These are phyloP conservation scores for Lithophane leautieri DNA, from an alignment of 2,888 invertebrate species.

Conservation along the genomic window DNA sequence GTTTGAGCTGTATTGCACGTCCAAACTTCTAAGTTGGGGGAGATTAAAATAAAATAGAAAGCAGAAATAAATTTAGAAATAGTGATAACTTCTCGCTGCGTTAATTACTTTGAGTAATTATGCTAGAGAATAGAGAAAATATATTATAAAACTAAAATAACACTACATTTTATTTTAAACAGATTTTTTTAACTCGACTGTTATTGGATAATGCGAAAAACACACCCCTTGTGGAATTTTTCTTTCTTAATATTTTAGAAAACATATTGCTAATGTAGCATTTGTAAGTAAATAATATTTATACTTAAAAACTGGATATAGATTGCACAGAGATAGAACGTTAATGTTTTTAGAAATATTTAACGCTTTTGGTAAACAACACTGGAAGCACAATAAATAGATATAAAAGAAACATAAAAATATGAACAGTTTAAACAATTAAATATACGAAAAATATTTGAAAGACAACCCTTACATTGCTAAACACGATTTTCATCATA, in stretches of 20 bases:
- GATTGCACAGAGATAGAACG: slow-evolving; percentile 26
- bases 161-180: not conserved
- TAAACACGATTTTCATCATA: not conserved
- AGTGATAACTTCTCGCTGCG: slow-evolving; percentile 36
- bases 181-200: too few relatives aligned
- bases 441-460: slow-evolving; percentile 10
- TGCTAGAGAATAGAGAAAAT: slow-evolving; percentile 25
- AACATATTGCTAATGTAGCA: not conserved
- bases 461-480: slow-evolving; percentile 1
- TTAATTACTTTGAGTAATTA: slow-evolving; percentile 50
- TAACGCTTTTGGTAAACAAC: slow-evolving; percentile 23
- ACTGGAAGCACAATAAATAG: slow-evolving; percentile 5
- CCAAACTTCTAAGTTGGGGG: slow-evolving; percentile 63
- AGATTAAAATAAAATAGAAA: slow-evolving; percentile 28
- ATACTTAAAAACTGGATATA: not conserved
- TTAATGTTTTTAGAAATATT: slow-evolving; percentile 37
- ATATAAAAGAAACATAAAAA: slow-evolving; percentile 8
- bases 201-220: not conserved
- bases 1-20: slow-evolving; percentile 85
- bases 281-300: slow-evolving; percentile 6
- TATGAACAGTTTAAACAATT: slow-evolving; percentile 9
- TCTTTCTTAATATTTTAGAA: not conserved
- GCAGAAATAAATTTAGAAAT: not conserved
- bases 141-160: not conserved
- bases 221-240: not conserved